Conservation (phyloP, 2,113 vertebrate genomes). For the Ia io region DNA sequence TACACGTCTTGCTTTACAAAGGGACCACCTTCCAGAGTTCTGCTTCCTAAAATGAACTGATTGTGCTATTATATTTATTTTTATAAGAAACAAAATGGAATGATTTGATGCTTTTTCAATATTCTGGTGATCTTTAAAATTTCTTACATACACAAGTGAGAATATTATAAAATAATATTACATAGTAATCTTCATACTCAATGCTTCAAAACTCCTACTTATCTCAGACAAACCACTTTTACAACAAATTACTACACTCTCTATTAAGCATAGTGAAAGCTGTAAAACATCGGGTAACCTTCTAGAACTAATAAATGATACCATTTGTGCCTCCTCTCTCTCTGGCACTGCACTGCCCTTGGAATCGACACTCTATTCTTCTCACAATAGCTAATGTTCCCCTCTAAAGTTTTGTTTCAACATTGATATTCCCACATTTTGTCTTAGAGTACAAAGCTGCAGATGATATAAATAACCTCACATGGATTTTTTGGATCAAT, state of each 20-base stretch:
- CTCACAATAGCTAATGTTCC: neutral
- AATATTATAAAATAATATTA: neutral
- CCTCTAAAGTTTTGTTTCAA: conserved; percentile 47
- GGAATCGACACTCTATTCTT: conserved; percentile 42
- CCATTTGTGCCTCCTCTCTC: conserved; percentile 29
- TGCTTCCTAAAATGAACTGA: neutral
- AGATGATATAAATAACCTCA: conserved; percentile 44
- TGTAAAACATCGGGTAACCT: conserved; percentile 27
- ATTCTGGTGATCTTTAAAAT: neutral
- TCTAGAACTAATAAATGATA: conserved; percentile 64
- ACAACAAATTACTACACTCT: conserved; percentile 61
- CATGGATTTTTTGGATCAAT: conserved; percentile 62
- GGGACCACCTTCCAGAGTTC: neutral
- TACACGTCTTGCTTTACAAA: neutral
- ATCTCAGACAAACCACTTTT: neutral
- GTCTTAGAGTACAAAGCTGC: conserved; percentile 31
- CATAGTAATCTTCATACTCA: conserved; percentile 7
- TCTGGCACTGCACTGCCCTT: neutral
- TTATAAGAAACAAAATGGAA: conserved; percentile 26
- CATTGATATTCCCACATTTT: conserved; percentile 48
- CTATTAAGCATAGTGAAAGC: conserved; percentile 61
- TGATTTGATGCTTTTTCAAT: neutral
- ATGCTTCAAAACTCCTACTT: neutral
- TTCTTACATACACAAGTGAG: neutral
- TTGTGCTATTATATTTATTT: neutral